Evolutionary conservation across 2,797 vertebrate species (phyloP).

Genomic region (Pygocentrus nattereri): DNA sequence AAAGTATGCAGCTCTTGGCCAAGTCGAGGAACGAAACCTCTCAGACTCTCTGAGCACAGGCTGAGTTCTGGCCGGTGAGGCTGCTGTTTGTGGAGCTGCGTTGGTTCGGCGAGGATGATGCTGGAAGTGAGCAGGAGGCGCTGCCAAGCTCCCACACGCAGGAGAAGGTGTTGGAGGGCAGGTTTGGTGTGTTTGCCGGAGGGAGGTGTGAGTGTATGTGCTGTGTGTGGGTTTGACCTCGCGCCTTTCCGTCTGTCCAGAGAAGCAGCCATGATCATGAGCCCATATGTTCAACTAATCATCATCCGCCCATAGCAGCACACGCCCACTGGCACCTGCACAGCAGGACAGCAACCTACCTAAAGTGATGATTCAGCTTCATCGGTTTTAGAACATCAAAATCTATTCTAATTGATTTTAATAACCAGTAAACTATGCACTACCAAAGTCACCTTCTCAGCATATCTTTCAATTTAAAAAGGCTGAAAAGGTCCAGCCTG

Average conservation of each 20-base stretch:
- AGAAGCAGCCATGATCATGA: slow-evolving; percentile 3
- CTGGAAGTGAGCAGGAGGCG: too few relatives aligned
- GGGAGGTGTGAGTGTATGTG: slow-evolving; percentile 14
- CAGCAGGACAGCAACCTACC: not conserved
- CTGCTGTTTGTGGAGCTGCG: too few relatives aligned
- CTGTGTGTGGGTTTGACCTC: slow-evolving; percentile 30
- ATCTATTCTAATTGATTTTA: not conserved
- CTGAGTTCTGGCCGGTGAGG: too few relatives aligned
- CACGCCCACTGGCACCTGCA: not conserved
- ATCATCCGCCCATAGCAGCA: not conserved
- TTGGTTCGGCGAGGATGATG: too few relatives aligned
- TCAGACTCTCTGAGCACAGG: too few relatives aligned
- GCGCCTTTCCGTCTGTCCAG: slow-evolving; percentile 24
- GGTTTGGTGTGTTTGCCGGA: slow-evolving; percentile 19
- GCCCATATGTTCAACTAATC: slow-evolving; percentile 31
- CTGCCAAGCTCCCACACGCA: not conserved
- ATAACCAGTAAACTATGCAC: not conserved
- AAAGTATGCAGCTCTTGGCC: too few relatives aligned
- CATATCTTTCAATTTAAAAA: too few relatives aligned
- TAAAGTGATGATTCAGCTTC: not conserved
- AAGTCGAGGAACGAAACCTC: too few relatives aligned
- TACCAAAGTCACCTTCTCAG: too few relatives aligned
- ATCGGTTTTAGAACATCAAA: not conserved
- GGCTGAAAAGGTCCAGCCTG: too few relatives aligned
- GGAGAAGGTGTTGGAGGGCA: slow-evolving; percentile 20